Conservation (phyloP, 2,888 invertebrate genomes). For the Pherbina coryleti region DNA sequence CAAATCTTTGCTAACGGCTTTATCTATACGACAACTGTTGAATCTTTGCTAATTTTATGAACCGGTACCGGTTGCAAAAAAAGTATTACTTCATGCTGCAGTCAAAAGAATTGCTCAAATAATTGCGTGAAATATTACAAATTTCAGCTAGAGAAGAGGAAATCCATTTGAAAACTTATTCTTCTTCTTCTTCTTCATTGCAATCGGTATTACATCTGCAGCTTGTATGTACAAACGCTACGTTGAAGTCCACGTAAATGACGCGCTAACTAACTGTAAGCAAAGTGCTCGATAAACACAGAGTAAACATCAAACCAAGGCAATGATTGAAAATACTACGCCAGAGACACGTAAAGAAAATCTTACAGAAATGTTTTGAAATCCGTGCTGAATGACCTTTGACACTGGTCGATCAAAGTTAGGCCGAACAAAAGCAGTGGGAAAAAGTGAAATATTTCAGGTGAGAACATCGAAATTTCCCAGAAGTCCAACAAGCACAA, state of each 20-base stretch:
- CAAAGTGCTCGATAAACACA: not conserved
- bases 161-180: not conserved
- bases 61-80: no score
- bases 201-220: not conserved
- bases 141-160: not conserved
- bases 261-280: not conserved
- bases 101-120: no score
- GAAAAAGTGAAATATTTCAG: constrained; percentile 14
- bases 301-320: not conserved
- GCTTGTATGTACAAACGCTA: not conserved
- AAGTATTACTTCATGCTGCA: no score
- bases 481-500: not conserved
- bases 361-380: not conserved
- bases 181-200: no score
- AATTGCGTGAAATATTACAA: no score
- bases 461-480: constrained; percentile 7
- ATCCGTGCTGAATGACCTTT: constrained; percentile 17
- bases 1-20: no score
- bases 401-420: not conserved
- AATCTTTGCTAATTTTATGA: no score
- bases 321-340: not conserved
- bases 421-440: not conserved
- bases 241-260: not conserved
- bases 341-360: not conserved
- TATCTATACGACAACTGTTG: no score